These are phyloP conservation scores for Montipora foliosa DNA, from an alignment of 64 coral and sea anemone species.

Conservation along the genomic window DNA sequence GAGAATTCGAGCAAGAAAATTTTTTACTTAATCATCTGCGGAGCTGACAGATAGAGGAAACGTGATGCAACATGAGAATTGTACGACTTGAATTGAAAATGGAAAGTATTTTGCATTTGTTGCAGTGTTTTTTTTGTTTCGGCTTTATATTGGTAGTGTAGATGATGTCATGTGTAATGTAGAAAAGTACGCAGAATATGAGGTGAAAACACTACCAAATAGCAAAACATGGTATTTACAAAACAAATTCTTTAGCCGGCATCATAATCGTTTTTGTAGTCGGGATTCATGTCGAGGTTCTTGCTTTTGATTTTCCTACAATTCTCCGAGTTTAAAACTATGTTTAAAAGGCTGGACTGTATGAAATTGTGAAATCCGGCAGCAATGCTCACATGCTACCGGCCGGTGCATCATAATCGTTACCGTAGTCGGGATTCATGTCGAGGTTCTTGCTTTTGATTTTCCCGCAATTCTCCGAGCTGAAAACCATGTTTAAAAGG, in stretches of 20 bases:
- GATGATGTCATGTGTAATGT: too few species aligned
- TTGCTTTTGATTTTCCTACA: slow-evolving; percentile 72
- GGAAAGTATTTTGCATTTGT: not conserved
- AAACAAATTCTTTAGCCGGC: too few species aligned
- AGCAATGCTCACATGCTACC: slow-evolving; percentile 59
- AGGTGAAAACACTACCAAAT: too few species aligned
- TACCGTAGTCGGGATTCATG: too few species aligned
- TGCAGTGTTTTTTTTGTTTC: too few species aligned
- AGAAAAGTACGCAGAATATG: too few species aligned
- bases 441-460: too few species aligned
- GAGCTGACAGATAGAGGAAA: slow-evolving; percentile 66
- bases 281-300: slow-evolving; percentile 61
- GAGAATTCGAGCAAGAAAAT: too few species aligned
- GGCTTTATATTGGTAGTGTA: too few species aligned
- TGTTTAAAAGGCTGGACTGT: slow-evolving; percentile 66
- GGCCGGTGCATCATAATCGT: slow-evolving; percentile 14
- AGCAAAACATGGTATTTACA: too few species aligned
- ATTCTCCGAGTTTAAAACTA: slow-evolving; percentile 67
- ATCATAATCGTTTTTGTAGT: slow-evolving; percentile 54
- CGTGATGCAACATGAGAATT: slow-evolving; percentile 53
- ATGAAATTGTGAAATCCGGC: slow-evolving; percentile 46
- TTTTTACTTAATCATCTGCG: slow-evolving; percentile 17
- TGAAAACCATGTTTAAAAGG: too few species aligned
- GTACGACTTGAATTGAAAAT: slow-evolving; percentile 8
- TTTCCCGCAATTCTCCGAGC: too few species aligned